Conservation (phyloP, 2,888 invertebrate species). For the Mylabris sibirica region DNA sequence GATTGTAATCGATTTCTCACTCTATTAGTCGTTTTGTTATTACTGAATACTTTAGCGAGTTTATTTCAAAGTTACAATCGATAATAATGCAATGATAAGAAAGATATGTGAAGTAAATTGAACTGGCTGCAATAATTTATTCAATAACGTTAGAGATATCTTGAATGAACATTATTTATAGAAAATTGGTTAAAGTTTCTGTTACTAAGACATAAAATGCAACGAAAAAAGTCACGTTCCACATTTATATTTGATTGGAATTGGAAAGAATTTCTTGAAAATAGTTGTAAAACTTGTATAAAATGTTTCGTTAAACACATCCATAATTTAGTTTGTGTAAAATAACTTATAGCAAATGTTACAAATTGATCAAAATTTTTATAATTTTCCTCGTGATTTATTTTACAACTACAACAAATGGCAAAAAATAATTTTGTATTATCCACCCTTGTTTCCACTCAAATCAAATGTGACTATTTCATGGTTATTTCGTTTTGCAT, state of each 20-base stretch:
- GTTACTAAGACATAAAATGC: not conserved
- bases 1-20: too few relatives aligned
- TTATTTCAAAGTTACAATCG: too few relatives aligned
- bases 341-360: not conserved
- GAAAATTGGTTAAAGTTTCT: slow-evolving; percentile 4
- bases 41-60: too few relatives aligned
- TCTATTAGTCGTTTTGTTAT: too few relatives aligned
- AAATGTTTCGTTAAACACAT: not conserved
- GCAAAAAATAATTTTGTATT: not conserved
- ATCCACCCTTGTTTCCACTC: slow-evolving; percentile 1
- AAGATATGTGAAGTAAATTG: not conserved
- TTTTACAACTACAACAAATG: not conserved
- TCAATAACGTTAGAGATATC: too few relatives aligned
- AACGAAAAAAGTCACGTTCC: not conserved
- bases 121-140: not conserved
- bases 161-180: slow-evolving; percentile 2
- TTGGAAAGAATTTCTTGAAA: not conserved
- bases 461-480: slow-evolving; percentile 17
- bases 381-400: not conserved
- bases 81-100: not conserved
- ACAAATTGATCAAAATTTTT: not conserved
- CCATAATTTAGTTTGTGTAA: not conserved
- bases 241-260: slow-evolving; percentile 7
- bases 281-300: not conserved
- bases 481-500: slow-evolving; percentile 12